phyloP scores from a whole-genome alignment of 2,797 vertebrate species.

The Sebastes taczanowskii region DNA sequence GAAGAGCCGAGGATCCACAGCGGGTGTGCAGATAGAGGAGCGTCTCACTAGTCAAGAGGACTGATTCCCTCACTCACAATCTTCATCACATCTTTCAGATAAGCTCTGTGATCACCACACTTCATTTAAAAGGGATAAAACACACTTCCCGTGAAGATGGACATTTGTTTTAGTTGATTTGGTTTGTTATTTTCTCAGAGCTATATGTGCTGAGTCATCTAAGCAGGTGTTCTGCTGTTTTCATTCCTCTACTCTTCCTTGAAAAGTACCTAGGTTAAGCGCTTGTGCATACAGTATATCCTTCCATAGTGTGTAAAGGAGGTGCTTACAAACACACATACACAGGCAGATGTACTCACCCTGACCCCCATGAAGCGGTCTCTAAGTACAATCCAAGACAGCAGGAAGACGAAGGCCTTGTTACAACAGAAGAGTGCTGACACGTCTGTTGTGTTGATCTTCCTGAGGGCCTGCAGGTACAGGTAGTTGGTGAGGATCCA shows the following conservation, averaged over 20 bases:
- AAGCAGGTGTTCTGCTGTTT: background rate
- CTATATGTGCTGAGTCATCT: background rate
- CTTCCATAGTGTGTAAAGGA: background rate
- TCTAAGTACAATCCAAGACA: conserved; percentile 98
- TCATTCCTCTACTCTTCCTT: background rate
- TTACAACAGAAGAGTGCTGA: conserved; percentile 98
- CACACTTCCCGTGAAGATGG: background rate
- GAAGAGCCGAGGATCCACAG: background rate
- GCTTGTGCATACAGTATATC: background rate
- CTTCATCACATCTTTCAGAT: background rate
- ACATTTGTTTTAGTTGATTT: background rate
- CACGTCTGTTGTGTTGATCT: conserved; percentile 96
- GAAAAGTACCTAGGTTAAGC: background rate
- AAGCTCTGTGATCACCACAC: background rate
- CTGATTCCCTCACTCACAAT: background rate
- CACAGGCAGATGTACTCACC: conserved; percentile 83
- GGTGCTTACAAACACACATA: background rate
- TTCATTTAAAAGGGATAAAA: background rate
- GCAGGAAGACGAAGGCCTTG: conserved; percentile 98
- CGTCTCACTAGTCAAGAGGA: background rate
- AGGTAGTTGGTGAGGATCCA: conserved; percentile 99
- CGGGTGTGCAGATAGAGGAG: background rate
- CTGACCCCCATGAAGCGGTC: conserved; percentile 99
- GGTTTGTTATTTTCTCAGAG: background rate
- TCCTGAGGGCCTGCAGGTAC: conserved; percentile 98